Percentiles rank a stretch among this genome's conserved stretches.
Evolutionary conservation across 37 sponge, comb jelly and placozoan species (phyloP).

Genomic region (Ephydatia muelleri): DNA sequence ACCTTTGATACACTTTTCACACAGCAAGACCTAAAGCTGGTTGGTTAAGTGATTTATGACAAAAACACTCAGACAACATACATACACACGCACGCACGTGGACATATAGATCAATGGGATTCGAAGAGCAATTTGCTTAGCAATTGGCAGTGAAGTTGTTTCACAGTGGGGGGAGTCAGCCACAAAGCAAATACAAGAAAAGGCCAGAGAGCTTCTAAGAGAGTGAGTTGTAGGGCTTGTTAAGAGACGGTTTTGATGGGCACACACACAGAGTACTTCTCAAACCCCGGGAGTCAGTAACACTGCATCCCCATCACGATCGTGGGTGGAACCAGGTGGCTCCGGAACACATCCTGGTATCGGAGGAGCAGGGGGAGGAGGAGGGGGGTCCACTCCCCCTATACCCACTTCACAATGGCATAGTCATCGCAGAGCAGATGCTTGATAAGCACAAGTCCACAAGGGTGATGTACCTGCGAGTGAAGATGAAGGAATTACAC

Average conservation of each 20-base stretch:
- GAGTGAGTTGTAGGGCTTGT: slow-evolving; percentile 23
- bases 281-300: slow-evolving; percentile 23
- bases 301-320: neutral
- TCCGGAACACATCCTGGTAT: slow-evolving; percentile 38
- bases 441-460: slow-evolving; percentile 23
- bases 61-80: neutral
- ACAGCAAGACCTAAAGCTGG: slow-evolving; percentile 69
- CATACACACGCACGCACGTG: neutral
- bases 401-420: slow-evolving; percentile 61
- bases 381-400: slow-evolving; percentile 12
- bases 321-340: slow-evolving; percentile 65
- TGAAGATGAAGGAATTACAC: slow-evolving; percentile 49
- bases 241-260: neutral
- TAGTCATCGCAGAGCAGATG: slow-evolving; percentile 46
- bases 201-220: slow-evolving; percentile 28
- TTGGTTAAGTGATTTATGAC: neutral
- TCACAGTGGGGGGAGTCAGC: slow-evolving; percentile 34
- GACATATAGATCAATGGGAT: slow-evolving; percentile 62
- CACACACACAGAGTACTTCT: slow-evolving; percentile 30
- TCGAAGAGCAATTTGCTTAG: slow-evolving; percentile 50
- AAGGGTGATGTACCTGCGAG: slow-evolving; percentile 18
- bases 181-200: slow-evolving; percentile 49
- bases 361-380: slow-evolving; percentile 11
- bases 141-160: slow-evolving; percentile 39
- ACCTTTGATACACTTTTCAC: slow-evolving; percentile 80